These are phyloP conservation scores for Pycnomerus fuliginosus DNA, from an alignment of 2,888 invertebrate species.

Conservation along the genomic window DNA sequence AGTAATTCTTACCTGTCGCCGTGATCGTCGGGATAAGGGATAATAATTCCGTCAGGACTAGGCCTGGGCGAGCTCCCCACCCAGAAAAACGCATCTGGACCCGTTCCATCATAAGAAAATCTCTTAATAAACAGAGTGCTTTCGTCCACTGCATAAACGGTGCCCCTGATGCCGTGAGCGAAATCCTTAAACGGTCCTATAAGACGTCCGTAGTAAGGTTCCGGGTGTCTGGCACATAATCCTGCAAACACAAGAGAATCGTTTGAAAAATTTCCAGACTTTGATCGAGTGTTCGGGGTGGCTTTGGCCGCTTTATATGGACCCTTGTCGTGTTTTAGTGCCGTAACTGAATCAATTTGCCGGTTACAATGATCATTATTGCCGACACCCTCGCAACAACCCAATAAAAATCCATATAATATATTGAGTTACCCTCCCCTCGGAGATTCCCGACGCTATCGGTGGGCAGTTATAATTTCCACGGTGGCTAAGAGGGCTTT, in stretches of 20 bases:
- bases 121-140: constrained; percentile 83
- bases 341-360: constrained; percentile 50
- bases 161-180: constrained; percentile 79
- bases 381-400: constrained; percentile 49
- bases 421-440: constrained; percentile 48
- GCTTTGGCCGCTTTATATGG: too few species aligned
- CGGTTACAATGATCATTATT: constrained; percentile 48
- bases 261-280: too few species aligned
- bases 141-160: constrained; percentile 86
- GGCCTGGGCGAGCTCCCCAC: constrained; percentile 79
- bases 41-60: constrained; percentile 78
- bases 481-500: too few species aligned
- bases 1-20: constrained; percentile 66
- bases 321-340: constrained; percentile 20
- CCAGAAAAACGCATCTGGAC: constrained; percentile 89
- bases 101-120: constrained; percentile 86
- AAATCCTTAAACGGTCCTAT: constrained; percentile 74
- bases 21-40: constrained; percentile 85
- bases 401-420: constrained; percentile 54
- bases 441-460: too few species aligned
- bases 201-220: constrained; percentile 75
- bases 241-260: constrained; percentile 36
- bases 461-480: too few species aligned
- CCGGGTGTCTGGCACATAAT: constrained; percentile 47
- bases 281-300: too few species aligned